These are phyloP conservation scores for Platyura marginata DNA, from an alignment of 1,140 invertebrate species.

Conservation along the genomic window DNA sequence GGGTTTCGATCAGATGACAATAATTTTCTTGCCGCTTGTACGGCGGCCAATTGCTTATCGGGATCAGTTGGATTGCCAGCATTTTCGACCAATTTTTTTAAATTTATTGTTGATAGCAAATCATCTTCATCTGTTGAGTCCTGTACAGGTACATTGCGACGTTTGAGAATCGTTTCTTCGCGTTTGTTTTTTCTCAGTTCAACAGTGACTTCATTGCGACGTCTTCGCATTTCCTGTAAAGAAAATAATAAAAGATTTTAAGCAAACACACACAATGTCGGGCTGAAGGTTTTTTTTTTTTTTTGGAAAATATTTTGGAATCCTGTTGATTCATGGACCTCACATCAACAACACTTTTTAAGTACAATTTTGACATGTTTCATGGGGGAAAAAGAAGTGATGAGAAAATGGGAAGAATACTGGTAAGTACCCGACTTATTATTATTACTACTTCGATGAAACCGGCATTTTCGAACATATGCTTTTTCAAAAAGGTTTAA, in stretches of 20 bases:
- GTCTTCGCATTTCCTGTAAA: constrained; percentile 79
- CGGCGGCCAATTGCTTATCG: constrained; percentile 54
- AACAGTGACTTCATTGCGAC: constrained; percentile 87
- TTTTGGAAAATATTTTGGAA: not conserved
- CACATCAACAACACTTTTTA: not conserved
- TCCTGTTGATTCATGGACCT: not conserved
- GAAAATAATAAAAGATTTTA: not conserved
- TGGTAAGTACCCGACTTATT: too few species aligned
- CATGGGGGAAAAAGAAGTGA: not conserved
- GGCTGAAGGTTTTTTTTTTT: not conserved
- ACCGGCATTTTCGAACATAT: too few species aligned
- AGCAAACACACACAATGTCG: not conserved
- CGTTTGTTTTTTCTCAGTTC: constrained; percentile 93
- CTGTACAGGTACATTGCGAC: constrained; percentile 88
- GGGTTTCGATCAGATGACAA: constrained; percentile 95
- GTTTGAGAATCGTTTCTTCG: constrained; percentile 87
- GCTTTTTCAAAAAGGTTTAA: too few species aligned
- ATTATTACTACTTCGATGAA: too few species aligned
- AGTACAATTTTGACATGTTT: not conserved
- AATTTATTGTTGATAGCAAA: constrained; percentile 24
- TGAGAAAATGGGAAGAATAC: not conserved
- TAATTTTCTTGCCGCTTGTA: constrained; percentile 80
- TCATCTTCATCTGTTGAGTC: constrained; percentile 68
- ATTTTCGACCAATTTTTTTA: constrained; percentile 48
- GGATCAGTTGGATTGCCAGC: constrained; percentile 49